Evolutionary conservation across 2,888 invertebrate species (phyloP).

Genomic region (Reticulitermes lucifugus): DNA sequence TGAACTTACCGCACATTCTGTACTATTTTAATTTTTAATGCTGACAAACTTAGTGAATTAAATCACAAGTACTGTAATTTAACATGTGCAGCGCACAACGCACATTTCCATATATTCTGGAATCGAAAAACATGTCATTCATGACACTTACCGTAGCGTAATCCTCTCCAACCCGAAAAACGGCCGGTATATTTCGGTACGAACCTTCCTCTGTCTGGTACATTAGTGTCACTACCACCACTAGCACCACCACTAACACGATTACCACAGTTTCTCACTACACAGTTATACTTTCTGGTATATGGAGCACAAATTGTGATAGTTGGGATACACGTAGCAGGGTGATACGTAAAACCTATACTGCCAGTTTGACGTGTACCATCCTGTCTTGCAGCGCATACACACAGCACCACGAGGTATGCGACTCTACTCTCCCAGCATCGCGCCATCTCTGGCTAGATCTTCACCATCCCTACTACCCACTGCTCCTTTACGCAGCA

Average conservation of each 20-base stretch:
- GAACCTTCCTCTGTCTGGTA: background rate
- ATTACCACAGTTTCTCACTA: conserved; percentile 14
- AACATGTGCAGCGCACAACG: too few species aligned
- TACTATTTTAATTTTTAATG: too few species aligned
- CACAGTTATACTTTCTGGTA: conserved; percentile 1
- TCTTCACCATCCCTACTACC: background rate
- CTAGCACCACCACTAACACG: conserved; percentile 12
- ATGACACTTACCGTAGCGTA: conserved; percentile 40
- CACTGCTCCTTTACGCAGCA: too few species aligned
- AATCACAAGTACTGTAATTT: too few species aligned
- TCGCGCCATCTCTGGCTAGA: conserved; percentile 30
- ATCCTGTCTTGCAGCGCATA: background rate
- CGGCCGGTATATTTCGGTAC: conserved; percentile 34
- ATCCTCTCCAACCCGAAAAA: conserved; percentile 20
- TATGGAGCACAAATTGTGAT: background rate
- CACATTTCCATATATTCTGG: too few species aligned
- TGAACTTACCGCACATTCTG: too few species aligned
- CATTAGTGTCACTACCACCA: background rate
- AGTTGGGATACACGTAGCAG: background rate
- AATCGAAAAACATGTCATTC: background rate
- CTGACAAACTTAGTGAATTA: too few species aligned
- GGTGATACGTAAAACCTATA: background rate
- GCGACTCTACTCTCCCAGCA: conserved; percentile 23
- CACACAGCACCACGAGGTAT: conserved; percentile 20
- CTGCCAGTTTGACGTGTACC: background rate